A percentile compares a stretch with the other conserved stretches of the same genome.
phyloP scores from a whole-genome alignment of 2,888 invertebrate genomes.

The Lymantria monacha region DNA sequence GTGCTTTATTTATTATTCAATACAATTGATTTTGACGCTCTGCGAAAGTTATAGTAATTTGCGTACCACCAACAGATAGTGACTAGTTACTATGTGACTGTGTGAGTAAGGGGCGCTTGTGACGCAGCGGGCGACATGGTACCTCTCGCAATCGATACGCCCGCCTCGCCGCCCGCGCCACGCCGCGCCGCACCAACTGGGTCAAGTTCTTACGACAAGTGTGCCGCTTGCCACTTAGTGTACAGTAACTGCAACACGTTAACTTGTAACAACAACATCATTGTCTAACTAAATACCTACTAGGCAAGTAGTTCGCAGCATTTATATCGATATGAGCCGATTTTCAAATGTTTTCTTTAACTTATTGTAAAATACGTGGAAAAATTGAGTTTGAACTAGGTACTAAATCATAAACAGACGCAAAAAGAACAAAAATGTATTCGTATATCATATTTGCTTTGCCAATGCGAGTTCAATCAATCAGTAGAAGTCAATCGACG shows the following conservation, averaged over 20 bases:
- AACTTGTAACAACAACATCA: conserved; percentile 14
- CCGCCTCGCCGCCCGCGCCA: conserved; percentile 55
- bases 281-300: conserved; percentile 10
- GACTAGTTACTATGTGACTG: conserved; percentile 51
- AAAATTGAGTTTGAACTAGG: too few relatives aligned
- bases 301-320: too few relatives aligned
- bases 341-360: too few relatives aligned
- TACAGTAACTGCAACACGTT: conserved; percentile 30
- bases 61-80: conserved; percentile 48
- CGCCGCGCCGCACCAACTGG: conserved; percentile 65
- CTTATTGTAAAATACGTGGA: too few relatives aligned
- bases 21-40: conserved; percentile 39
- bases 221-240: conserved; percentile 45
- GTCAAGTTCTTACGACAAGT: conserved; percentile 78
- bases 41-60: conserved; percentile 59
- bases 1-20: conserved; percentile 46
- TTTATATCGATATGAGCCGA: too few relatives aligned
- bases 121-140: conserved; percentile 72
- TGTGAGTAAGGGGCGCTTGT: conserved; percentile 67
- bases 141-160: conserved; percentile 74
- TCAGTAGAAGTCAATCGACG: conserved; percentile 43
- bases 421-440: too few relatives aligned
- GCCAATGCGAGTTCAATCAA: conserved; percentile 41
- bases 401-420: too few relatives aligned
- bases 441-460: conserved; percentile 1